Base-by-base conservation (phyloP, 2,113 vertebrate species). In the Onychorhynchus coronatus region DNA sequence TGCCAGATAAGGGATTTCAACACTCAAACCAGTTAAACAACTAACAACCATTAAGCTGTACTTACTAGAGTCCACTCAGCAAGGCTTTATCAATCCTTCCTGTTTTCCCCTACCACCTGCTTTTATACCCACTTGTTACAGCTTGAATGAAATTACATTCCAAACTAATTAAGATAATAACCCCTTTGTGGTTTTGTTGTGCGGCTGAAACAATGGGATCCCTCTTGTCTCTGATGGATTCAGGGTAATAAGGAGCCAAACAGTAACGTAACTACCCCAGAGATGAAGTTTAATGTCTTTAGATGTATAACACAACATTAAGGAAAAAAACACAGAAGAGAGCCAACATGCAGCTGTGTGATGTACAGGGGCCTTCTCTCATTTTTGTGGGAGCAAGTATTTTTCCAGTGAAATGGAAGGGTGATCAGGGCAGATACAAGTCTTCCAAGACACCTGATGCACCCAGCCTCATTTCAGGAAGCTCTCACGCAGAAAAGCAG, bases 141-240 rank as follows among this genome's bases (percentile, higher is more conserved):
- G 63, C 79, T 81, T 80, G 50, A 90, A 95, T 94, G 91, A 79
- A 95, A 93, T 94, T 86, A 84, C 56, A 28, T 76, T 78, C 61
- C 88, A 75, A 94, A 68, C 68, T 93, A 86, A 94, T 96, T 93
- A 90, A 92, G 92, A 67, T 86, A 93, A 75, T 47, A 80, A 93
- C 37, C 47, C 81, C 72, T 74, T 37, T 12, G 59, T n/a, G 39
- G 17, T 61, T 91, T 75, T 88, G 52, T 84, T 88, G 63, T 78
- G 49, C 70, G 92, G 63, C 35, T 52, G 63, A 46, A 95, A 87
- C 77, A 72, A 84, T 17, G 56, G 61, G 88, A 85, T 30, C 39
- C 35, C 66, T 76, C 70, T 84, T 46, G 37, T 61, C 77, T 89
- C 86, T 68, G 61, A 85, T 24, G 73, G 87, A 53, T 49, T 73